Conservation (phyloP, 2,113 vertebrate species). For the Stigmatopora nigra region DNA sequence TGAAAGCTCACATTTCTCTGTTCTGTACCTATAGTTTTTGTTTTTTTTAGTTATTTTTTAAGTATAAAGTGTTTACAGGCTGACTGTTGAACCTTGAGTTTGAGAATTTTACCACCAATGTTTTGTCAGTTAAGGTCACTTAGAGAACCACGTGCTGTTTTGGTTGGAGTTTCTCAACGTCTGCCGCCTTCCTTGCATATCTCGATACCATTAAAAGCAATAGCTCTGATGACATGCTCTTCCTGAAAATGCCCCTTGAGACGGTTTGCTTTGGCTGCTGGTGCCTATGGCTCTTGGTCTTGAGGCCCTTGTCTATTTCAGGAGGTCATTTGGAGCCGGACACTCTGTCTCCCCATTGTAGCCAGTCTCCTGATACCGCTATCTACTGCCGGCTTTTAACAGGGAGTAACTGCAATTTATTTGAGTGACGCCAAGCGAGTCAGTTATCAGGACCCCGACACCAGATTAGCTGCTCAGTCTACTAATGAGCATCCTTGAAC, state of each 20-base stretch:
- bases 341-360: conserved; percentile 65
- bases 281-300: conserved; percentile 52
- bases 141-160: conserved; percentile 28
- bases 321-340: conserved; percentile 74
- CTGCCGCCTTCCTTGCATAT: conserved; percentile 65
- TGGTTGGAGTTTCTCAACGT: conserved; percentile 55
- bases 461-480: conserved; percentile 71
- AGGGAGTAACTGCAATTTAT: conserved; percentile 75
- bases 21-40: background rate
- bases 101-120: background rate
- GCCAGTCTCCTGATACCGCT: conserved; percentile 80
- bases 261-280: conserved; percentile 44
- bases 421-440: conserved; percentile 79
- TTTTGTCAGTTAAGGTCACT: conserved; percentile 54
- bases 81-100: background rate
- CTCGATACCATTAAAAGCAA: conserved; percentile 71
- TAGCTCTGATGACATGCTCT: conserved; percentile 77
- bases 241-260: conserved; percentile 66
- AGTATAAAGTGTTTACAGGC: background rate
- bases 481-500: conserved; percentile 71
- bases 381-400: conserved; percentile 75
- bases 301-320: conserved; percentile 69
- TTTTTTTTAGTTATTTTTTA: too few relatives aligned
- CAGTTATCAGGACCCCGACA: conserved; percentile 70
- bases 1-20: background rate